Base-by-base conservation (phyloP, 2,797 vertebrate genomes). In the Poecile montanus region DNA sequence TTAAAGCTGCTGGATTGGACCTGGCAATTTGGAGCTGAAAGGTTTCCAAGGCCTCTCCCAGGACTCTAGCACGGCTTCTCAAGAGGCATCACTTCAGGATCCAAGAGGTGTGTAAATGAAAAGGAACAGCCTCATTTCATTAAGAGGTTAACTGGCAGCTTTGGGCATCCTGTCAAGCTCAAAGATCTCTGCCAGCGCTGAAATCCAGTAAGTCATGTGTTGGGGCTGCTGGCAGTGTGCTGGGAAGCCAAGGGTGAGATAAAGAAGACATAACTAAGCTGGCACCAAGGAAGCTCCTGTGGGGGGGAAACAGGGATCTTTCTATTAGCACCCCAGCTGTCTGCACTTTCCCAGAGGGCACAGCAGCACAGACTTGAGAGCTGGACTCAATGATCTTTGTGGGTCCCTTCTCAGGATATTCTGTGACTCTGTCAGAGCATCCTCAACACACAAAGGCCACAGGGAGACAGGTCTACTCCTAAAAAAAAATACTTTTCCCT, bases 191-290 rank as follows among this genome's bases (percentile, higher is more conserved):
- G 88, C 91, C 88, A 90, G 65, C 38, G 47, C 4, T 4, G 50
- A 48, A 79, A 73, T 51, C 19, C 2, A 0, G 0, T 27, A 60
- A 85, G 45, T 78, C 93, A 78, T 0, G 0, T 4, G 17, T 56
- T 42, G 1, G 1, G 44, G 78, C 78, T 68, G 75, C 79, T 79
- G 74, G 78, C 62, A 79, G 34, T 11, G 1, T 36, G 76, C 54
- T 75, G 81, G 57, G 53, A 73, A 74, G 48, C 3, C 4, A 58
- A 51, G 74, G 53, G 14, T 71, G 44, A 88, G 76, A 18, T 32
- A 70, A 90, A 34, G 57, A 53, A 91, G 60, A 25, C 2, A 7
- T 7, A 67, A 48, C 45, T 5, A n/a, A 75, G 32, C 34, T 2
- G 21, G 40, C n/a, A 65, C 27, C 54, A 58, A 71, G 45, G 58